Conservation (phyloP, 2,797 vertebrate species). For the Numenius phaeopus region DNA sequence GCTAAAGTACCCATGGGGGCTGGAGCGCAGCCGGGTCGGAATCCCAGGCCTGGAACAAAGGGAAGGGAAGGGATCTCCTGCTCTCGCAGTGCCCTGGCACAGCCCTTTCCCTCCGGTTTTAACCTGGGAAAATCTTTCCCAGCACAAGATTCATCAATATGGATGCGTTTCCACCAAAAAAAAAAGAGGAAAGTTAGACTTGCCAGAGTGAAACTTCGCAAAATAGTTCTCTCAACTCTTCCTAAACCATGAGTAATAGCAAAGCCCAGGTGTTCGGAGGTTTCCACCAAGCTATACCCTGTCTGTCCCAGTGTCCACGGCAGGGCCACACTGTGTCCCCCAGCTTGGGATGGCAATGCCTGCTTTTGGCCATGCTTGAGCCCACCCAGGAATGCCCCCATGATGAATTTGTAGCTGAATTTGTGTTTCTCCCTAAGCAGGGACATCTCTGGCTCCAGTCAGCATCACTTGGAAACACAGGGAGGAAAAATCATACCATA, state of each 20-base stretch:
- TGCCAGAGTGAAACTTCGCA: neutral
- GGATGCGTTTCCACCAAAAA: neutral
- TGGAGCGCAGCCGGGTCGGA: neutral
- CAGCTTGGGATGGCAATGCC: neutral
- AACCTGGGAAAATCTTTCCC: neutral
- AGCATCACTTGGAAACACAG: neutral
- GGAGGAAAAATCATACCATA: neutral
- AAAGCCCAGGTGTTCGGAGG: neutral
- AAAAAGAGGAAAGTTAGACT: neutral
- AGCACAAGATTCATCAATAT: neutral
- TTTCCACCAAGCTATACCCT: neutral
- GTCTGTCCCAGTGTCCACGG: neutral
- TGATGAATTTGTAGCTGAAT: neutral
- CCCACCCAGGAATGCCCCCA: neutral
- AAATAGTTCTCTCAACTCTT: neutral
- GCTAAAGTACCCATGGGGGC: neutral
- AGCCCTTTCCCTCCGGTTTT: neutral
- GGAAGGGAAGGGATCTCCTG: slow-evolving; percentile 8
- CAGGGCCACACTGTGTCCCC: neutral
- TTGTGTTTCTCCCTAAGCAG: neutral
- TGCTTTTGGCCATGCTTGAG: neutral
- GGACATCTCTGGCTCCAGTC: neutral
- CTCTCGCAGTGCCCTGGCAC: neutral
- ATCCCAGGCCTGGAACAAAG: slow-evolving; percentile 46
- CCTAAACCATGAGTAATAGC: neutral